phyloP scores from a whole-genome alignment of 2,113 vertebrate species.

The Siniperca knerii region DNA sequence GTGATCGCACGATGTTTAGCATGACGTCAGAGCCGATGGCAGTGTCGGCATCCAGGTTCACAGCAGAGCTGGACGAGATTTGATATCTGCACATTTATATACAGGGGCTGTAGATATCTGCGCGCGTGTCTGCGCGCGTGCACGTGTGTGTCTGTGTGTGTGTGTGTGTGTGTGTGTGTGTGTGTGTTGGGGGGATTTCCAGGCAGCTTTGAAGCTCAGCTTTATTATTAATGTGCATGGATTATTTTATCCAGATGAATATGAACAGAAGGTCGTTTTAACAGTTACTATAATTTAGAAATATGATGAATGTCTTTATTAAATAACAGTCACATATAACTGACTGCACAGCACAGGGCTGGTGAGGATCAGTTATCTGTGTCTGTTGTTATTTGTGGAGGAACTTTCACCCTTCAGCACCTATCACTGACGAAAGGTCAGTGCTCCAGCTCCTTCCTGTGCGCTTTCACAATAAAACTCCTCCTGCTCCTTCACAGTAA shows the following conservation, averaged over 20 bases:
- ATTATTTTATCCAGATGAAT: not conserved
- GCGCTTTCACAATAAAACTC: too few species aligned
- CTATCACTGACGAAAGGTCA: too few species aligned
- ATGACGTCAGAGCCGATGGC: slow-evolving; percentile 56
- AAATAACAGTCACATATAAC: too few species aligned
- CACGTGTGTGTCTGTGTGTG: not conserved
- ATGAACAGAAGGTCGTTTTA: too few species aligned
- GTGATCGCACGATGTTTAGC: slow-evolving; percentile 13
- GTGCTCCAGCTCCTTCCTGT: too few species aligned
- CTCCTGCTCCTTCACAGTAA: too few species aligned
- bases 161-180: not conserved
- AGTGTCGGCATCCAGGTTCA: slow-evolving; percentile 35
- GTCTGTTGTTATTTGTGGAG: too few species aligned
- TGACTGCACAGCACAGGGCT: too few species aligned
- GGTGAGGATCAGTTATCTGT: too few species aligned
- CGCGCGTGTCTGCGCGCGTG: not conserved
- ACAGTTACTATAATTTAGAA: too few species aligned
- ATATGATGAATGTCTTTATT: too few species aligned
- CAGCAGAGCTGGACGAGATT: not conserved
- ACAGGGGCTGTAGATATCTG: not conserved
- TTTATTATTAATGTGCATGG: not conserved
- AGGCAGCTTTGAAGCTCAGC: not conserved
- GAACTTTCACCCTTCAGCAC: too few species aligned
- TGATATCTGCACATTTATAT: not conserved
- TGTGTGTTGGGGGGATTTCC: not conserved